A percentile compares a stretch with the other conserved stretches of the same genome.
phyloP scores from a whole-genome alignment of 2,888 invertebrate species.

The Ischnura elegans region DNA sequence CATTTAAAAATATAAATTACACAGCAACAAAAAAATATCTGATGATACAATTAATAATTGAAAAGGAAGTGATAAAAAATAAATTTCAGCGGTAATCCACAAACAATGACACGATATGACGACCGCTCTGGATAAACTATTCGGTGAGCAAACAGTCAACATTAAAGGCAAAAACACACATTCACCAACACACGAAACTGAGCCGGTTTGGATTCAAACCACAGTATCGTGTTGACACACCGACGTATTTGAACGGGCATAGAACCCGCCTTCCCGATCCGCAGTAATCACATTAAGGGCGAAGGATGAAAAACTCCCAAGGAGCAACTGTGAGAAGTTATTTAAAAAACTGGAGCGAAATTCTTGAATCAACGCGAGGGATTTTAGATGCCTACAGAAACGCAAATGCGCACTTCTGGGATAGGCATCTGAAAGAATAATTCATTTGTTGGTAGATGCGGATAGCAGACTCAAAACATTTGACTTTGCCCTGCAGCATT shows the following conservation, averaged over 20 bases:
- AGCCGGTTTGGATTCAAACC: background rate
- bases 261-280: background rate
- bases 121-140: background rate
- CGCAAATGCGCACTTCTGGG: too few relatives aligned
- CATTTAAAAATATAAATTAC: background rate
- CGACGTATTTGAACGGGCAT: background rate
- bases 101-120: background rate
- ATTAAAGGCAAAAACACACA: background rate
- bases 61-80: background rate
- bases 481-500: too few relatives aligned
- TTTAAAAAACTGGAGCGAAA: background rate
- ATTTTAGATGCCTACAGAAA: background rate
- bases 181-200: background rate
- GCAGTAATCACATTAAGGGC: background rate
- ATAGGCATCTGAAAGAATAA: background rate
- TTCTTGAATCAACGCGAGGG: background rate
- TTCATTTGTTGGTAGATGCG: too few relatives aligned
- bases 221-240: background rate
- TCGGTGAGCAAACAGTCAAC: background rate
- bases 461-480: too few relatives aligned
- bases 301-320: background rate
- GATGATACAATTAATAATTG: background rate
- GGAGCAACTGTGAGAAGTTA: background rate
- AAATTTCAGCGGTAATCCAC: background rate
- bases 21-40: background rate